Evolutionary conservation across 2,113 vertebrate genomes (phyloP).

Genomic region (Anthoscopus minutus): DNA sequence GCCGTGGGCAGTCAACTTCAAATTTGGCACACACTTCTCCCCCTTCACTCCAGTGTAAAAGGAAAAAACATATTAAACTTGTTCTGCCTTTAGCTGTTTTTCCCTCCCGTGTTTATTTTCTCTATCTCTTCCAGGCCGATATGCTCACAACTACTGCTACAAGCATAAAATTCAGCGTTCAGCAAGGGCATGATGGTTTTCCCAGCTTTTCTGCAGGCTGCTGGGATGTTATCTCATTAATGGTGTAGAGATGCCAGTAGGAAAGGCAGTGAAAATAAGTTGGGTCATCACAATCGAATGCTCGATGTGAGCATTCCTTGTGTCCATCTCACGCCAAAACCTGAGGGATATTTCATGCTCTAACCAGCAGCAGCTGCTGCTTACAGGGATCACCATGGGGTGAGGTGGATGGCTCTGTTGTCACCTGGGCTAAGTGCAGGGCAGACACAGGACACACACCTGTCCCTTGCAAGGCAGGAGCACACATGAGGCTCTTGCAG

Average conservation of each 20-base stretch:
- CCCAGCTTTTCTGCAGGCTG: not conserved
- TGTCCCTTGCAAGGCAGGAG: not conserved
- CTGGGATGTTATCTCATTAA: not conserved
- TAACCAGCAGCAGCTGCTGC: not conserved
- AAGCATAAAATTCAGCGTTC: not conserved
- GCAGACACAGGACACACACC: not conserved
- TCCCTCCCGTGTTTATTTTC: not conserved
- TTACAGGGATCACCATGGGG: not conserved
- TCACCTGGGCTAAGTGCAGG: not conserved
- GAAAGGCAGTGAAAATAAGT: not conserved
- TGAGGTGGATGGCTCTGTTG: not conserved
- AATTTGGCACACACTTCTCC: not conserved
- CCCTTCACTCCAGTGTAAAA: not conserved
- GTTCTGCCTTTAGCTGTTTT: conserved; percentile 24
- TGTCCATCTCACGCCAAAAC: not conserved
- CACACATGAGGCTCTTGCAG: rapidly evolving
- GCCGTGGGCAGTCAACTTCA: not conserved
- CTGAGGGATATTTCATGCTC: rapidly evolving
- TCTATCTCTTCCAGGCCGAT: not conserved
- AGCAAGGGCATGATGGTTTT: not conserved
- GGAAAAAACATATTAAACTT: conserved; percentile 5
- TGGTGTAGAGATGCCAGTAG: not conserved
- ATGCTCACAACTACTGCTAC: not conserved
- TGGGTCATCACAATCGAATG: not conserved
- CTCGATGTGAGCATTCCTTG: not conserved